Evolutionary conservation across 2,113 vertebrate species (phyloP).

Genomic region (Globicephala melas): DNA sequence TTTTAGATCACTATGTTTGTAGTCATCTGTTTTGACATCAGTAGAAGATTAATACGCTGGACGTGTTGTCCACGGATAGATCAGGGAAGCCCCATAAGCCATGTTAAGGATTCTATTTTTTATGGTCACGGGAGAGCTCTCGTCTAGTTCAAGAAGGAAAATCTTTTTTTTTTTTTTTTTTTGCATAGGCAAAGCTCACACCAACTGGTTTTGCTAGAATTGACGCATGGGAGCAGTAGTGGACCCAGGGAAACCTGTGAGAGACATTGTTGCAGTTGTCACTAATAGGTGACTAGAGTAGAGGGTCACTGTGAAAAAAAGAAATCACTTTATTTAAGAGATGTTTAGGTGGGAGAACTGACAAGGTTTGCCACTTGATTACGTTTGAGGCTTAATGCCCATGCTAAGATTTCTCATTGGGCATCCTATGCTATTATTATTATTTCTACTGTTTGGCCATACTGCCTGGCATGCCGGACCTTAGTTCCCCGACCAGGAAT

Average conservation of each 20-base stretch:
- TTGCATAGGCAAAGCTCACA: neutral
- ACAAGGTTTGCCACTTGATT: fast-evolving
- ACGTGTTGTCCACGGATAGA: too few species aligned
- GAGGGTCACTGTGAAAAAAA: neutral
- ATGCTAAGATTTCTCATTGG: neutral
- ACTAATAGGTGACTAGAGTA: neutral
- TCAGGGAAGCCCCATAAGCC: neutral
- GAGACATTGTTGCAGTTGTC: neutral
- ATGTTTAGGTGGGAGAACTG: neutral
- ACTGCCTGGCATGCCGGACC: too few species aligned
- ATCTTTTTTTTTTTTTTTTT: neutral
- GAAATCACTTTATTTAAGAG: neutral
- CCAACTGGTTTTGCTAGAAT: neutral
- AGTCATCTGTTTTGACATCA: neutral
- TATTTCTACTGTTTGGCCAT: too few species aligned
- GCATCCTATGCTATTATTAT: neutral
- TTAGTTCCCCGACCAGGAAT: too few species aligned
- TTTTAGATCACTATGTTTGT: too few species aligned
- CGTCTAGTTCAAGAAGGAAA: neutral
- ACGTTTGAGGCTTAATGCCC: neutral
- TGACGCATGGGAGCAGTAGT: neutral
- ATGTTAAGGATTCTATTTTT: neutral
- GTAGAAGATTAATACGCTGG: neutral
- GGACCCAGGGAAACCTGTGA: neutral
- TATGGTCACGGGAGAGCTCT: neutral